phyloP scores from a whole-genome alignment of 2,888 invertebrate species.

The Bombylius discolor region DNA sequence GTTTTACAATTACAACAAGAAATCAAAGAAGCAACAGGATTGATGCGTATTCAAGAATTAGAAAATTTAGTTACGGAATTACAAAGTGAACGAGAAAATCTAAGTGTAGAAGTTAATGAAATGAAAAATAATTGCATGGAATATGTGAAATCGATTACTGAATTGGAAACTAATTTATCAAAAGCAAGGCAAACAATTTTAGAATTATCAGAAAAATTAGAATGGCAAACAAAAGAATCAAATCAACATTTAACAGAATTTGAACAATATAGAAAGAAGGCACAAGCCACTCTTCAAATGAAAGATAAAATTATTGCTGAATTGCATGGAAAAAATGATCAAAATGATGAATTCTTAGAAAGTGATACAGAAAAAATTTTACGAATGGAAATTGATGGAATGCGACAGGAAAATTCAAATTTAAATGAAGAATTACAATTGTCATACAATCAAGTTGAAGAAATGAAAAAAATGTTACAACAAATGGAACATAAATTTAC shows the following conservation, averaged over 20 bases:
- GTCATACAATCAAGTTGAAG: slow-evolving; percentile 19
- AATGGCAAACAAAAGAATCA: slow-evolving; percentile 38
- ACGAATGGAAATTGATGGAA: slow-evolving; percentile 48
- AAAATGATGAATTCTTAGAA: slow-evolving; percentile 10
- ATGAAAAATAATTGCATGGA: slow-evolving; percentile 20
- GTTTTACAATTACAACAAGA: slow-evolving; percentile 22
- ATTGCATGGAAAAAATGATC: slow-evolving; percentile 11
- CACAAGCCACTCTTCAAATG: slow-evolving; percentile 59
- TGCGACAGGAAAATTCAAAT: slow-evolving; percentile 34
- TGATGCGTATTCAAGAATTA: slow-evolving; percentile 21
- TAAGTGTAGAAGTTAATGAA: slow-evolving; percentile 19
- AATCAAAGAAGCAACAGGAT: slow-evolving; percentile 21
- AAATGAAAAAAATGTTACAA: slow-evolving; percentile 8
- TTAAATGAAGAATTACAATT: slow-evolving; percentile 22
- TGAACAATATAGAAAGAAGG: slow-evolving; percentile 64
- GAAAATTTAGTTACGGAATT: slow-evolving; percentile 20
- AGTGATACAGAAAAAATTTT: slow-evolving; percentile 23
- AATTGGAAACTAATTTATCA: slow-evolving; percentile 31
- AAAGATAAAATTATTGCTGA: slow-evolving; percentile 61
- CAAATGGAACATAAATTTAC: slow-evolving; percentile 6
- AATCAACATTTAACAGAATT: slow-evolving; percentile 43
- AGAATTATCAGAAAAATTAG: slow-evolving; percentile 38
- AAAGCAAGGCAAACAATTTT: slow-evolving; percentile 37
- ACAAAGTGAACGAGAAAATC: slow-evolving; percentile 23
- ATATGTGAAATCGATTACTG: slow-evolving; percentile 30